Conservation (phyloP, 37 sponge, comb jelly and placozoan species). For the Chondrosia reniformis region DNA sequence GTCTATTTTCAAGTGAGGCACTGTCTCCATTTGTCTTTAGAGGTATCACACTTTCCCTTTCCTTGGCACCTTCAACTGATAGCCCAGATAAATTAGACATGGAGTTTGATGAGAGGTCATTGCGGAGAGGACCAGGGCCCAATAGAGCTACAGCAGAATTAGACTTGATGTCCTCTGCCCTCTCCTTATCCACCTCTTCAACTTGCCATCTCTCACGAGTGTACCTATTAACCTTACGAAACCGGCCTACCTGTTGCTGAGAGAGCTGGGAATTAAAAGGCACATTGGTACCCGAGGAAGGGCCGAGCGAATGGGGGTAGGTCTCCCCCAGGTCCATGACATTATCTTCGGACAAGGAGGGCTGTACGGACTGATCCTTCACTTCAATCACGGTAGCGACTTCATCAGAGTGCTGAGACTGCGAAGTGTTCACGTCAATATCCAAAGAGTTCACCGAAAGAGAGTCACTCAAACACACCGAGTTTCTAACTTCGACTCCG, state of each 20-base stretch:
- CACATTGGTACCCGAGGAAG: background rate
- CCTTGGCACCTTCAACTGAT: no score
- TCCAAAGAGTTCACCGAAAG: background rate
- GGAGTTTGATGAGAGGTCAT: no score
- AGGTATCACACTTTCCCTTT: no score
- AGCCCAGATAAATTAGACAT: no score
- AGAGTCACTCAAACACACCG: constrained; percentile 15
- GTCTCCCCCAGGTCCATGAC: no score
- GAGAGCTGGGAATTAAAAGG: background rate
- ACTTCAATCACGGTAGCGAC: no score
- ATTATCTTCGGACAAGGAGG: constrained; percentile 4
- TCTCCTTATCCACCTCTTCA: background rate
- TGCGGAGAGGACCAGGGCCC: background rate
- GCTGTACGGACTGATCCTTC: background rate
- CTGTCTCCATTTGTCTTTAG: no score
- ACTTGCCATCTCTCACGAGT: constrained; percentile 2
- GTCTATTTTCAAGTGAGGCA: no score
- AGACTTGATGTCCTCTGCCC: constrained; percentile 10
- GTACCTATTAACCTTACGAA: constrained; percentile 5
- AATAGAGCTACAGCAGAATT: background rate
- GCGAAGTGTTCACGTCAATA: background rate
- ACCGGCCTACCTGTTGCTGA: background rate
- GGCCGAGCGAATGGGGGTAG: no score
- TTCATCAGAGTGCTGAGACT: background rate
- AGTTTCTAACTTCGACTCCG: background rate